Evolutionary conservation across 1,140 invertebrate species (phyloP).

Genomic region (Diachasma alloeum): DNA sequence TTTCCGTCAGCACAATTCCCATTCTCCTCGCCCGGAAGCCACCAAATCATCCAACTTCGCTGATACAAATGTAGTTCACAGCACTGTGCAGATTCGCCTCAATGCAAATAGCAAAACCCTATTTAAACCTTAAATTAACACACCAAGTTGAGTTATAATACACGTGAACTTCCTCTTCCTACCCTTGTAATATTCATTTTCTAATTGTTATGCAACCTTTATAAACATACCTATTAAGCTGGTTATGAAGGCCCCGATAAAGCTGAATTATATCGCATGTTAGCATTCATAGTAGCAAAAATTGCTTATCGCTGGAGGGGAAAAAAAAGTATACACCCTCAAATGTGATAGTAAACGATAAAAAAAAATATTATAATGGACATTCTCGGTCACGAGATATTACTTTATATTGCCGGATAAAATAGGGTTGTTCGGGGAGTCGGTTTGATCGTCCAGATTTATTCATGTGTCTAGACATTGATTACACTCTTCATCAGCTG

Average conservation of each 20-base stretch:
- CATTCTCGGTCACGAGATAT: background rate
- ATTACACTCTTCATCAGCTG: background rate
- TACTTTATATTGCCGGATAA: background rate
- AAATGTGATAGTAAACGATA: background rate
- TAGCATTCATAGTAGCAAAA: conserved; percentile 3
- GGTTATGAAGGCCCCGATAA: conserved; percentile 5
- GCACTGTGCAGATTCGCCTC: background rate
- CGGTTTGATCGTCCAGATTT: background rate
- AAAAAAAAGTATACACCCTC: background rate
- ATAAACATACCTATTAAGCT: conserved; percentile 6
- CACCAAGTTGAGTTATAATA: background rate
- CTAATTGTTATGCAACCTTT: conserved; percentile 4
- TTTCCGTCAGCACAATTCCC: too few relatives aligned
- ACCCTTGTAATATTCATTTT: conserved; percentile 10
- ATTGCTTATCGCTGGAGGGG: background rate
- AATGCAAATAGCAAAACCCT: background rate
- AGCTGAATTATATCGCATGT: conserved; percentile 2
- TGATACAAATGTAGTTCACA: too few relatives aligned
- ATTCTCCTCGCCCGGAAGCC: too few relatives aligned
- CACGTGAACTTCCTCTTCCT: background rate
- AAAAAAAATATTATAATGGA: conserved; percentile 1
- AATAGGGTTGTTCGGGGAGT: background rate
- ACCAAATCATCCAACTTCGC: too few relatives aligned
- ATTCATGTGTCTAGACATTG: background rate
- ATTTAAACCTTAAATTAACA: background rate